A percentile compares a stretch with the other conserved stretches of the same genome.
Evolutionary conservation across 2,113 vertebrate genomes (phyloP).

Genomic region (Neogale vison): DNA sequence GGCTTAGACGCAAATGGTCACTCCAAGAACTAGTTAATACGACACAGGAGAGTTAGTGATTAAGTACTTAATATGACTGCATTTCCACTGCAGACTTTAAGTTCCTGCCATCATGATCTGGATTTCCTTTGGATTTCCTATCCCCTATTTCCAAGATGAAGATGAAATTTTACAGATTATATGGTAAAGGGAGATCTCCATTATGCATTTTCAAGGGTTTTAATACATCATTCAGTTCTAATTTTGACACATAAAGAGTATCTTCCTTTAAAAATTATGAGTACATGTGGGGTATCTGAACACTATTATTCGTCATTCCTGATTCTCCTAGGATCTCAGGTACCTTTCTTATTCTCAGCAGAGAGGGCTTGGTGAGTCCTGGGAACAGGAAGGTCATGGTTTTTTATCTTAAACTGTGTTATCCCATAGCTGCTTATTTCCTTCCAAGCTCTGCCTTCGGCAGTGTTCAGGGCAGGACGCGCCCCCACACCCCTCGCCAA

Average conservation of each 20-base stretch:
- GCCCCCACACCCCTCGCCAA: neutral
- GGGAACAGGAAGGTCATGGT: neutral
- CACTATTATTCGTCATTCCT: neutral
- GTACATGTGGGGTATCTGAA: accelerated
- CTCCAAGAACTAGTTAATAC: neutral
- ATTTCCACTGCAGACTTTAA: neutral
- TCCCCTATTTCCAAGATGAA: neutral
- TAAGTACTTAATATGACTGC: neutral
- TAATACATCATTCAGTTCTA: neutral
- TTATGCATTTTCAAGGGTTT: neutral
- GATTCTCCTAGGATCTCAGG: neutral
- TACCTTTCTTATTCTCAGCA: neutral
- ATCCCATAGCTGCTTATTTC: neutral
- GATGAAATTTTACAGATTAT: neutral
- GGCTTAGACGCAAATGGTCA: neutral
- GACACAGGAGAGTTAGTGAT: neutral
- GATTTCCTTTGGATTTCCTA: slow-evolving; percentile 3
- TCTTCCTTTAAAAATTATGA: neutral
- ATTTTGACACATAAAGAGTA: neutral
- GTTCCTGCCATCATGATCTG: neutral
- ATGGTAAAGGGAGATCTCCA: neutral
- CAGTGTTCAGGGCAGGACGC: neutral
- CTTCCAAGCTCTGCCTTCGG: neutral
- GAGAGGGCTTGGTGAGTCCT: neutral
- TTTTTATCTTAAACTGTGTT: neutral